These are phyloP conservation scores for Rhaphigaster nebulosa DNA, from an alignment of 2,888 invertebrate genomes.

Conservation along the genomic window DNA sequence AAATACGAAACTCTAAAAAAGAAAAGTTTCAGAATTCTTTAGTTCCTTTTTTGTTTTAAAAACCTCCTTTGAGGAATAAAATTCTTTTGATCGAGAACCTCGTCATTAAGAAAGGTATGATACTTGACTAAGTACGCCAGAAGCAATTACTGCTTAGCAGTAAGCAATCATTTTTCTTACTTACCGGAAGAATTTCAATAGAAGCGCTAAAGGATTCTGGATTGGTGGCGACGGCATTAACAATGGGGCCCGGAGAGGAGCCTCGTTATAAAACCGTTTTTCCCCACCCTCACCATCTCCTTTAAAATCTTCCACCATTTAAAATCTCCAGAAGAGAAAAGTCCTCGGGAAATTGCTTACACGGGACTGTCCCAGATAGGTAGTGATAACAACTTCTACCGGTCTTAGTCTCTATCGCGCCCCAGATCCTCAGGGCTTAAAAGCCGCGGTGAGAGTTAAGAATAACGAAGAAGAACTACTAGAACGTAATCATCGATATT, in stretches of 20 bases:
- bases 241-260: neutral
- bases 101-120: neutral
- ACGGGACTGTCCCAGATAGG: conserved; percentile 20
- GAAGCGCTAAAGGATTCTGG: neutral
- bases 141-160: conserved; percentile 9
- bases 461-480: neutral
- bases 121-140: neutral
- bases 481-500: neutral
- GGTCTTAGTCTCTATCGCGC: neutral
- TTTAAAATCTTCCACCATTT: conserved; percentile 36
- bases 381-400: conserved; percentile 25
- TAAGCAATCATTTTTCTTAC: neutral
- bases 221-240: neutral
- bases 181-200: neutral
- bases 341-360: conserved; percentile 38
- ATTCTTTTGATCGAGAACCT: neutral
- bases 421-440: neutral
- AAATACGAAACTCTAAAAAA: neutral
- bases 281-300: neutral
- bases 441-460: neutral
- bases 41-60: neutral
- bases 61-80: neutral
- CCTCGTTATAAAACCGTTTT: conserved; percentile 37
- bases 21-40: neutral
- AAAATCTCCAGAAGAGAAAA: conserved; percentile 34